phyloP scores from a whole-genome alignment of 2,113 vertebrate genomes.

The Lota lota region DNA sequence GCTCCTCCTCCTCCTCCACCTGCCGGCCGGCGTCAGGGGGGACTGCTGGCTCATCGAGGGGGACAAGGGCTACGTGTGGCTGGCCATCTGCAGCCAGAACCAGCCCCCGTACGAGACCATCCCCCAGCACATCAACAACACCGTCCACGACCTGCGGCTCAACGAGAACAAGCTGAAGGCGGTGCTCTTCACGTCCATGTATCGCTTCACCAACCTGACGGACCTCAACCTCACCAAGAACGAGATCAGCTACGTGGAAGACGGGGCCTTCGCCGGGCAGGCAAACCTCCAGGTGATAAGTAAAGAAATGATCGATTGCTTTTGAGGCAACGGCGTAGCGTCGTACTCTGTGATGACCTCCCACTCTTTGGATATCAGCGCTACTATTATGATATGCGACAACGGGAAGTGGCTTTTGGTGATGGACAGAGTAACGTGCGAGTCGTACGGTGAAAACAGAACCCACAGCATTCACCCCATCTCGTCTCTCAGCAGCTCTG shows the following conservation, averaged over 20 bases:
- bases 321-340: too few relatives aligned
- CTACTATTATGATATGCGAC: too few relatives aligned
- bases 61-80: constrained; percentile 97
- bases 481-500: background rate
- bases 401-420: too few relatives aligned
- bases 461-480: too few relatives aligned
- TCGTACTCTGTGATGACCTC: background rate
- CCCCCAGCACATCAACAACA: constrained; percentile 99
- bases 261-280: constrained; percentile 94
- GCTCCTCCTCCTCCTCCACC: constrained; percentile 66
- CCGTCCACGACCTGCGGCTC: constrained; percentile 92
- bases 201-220: constrained; percentile 95
- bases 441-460: too few relatives aligned
- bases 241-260: constrained; percentile 95
- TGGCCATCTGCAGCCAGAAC: constrained; percentile 99
- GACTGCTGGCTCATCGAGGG: constrained; percentile 99
- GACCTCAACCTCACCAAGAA: constrained; percentile 99
- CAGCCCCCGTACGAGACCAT: constrained; percentile 97
- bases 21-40: constrained; percentile 70
- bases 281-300: constrained; percentile 86
- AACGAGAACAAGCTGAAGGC: constrained; percentile 98
- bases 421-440: too few relatives aligned
- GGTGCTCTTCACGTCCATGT: constrained; percentile 90
- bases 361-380: background rate
- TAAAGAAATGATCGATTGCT: too few relatives aligned